These are phyloP conservation scores for Drosophila limbata DNA, from an alignment of 2,888 invertebrate genomes.

Conservation along the genomic window DNA sequence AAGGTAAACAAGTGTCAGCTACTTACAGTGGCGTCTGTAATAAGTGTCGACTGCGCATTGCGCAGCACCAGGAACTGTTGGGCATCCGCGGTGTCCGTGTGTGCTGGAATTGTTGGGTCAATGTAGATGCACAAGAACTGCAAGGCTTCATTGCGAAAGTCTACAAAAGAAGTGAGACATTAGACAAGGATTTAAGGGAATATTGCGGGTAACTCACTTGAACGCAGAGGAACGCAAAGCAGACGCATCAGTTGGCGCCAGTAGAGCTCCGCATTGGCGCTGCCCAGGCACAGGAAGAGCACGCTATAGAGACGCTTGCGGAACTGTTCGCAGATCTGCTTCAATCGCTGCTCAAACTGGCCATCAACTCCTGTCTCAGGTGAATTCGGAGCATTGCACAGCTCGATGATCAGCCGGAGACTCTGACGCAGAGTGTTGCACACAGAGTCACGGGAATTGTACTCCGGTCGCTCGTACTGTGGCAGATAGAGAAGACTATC, in stretches of 20 bases:
- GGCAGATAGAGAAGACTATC: slow-evolving; percentile 80
- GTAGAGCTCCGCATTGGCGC: slow-evolving; percentile 81
- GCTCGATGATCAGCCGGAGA: slow-evolving; percentile 77
- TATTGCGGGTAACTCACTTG: slow-evolving; percentile 62
- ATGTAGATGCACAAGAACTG: slow-evolving; percentile 75
- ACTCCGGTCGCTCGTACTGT: slow-evolving; percentile 83
- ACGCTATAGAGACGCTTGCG: slow-evolving; percentile 82
- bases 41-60: slow-evolving; percentile 36
- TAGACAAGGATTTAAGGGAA: background rate
- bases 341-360: slow-evolving; percentile 81
- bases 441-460: slow-evolving; percentile 84
- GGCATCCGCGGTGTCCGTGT: slow-evolving; percentile 66
- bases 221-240: slow-evolving; percentile 63
- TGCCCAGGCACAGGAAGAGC: slow-evolving; percentile 82
- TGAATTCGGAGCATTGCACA: slow-evolving; percentile 49
- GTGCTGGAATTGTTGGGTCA: slow-evolving; percentile 71
- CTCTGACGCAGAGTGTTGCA: slow-evolving; percentile 81
- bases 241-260: slow-evolving; percentile 83
- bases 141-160: slow-evolving; percentile 78
- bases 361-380: slow-evolving; percentile 24
- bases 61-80: slow-evolving; percentile 80
- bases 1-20: slow-evolving; percentile 19
- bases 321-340: slow-evolving; percentile 78
- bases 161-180: slow-evolving; percentile 39
- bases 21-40: slow-evolving; percentile 51